Conservation (phyloP, 2,888 invertebrate species). For the Trisateles emortualis region DNA sequence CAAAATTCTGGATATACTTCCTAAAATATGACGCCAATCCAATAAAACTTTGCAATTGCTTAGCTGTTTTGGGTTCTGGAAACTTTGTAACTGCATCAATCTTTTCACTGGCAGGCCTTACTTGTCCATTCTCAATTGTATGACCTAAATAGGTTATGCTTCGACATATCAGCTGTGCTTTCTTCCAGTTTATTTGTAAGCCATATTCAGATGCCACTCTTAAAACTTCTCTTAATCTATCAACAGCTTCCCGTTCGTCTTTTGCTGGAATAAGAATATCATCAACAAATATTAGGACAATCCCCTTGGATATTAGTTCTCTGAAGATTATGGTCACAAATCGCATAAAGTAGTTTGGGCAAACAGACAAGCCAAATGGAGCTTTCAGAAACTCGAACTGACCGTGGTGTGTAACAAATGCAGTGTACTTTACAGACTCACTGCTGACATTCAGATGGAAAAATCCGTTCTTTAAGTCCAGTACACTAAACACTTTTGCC, state of each 20-base stretch:
- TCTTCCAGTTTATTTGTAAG: slow-evolving; percentile 24
- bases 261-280: slow-evolving; percentile 26
- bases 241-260: slow-evolving; percentile 19
- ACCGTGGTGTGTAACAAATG: slow-evolving; percentile 61
- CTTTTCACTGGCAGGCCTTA: slow-evolving; percentile 17
- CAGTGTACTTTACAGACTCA: slow-evolving; percentile 53
- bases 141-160: slow-evolving; percentile 40
- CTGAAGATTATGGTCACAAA: slow-evolving; percentile 52
- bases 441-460: slow-evolving; percentile 57
- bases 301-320: slow-evolving; percentile 33
- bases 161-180: background rate
- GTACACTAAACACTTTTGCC: slow-evolving; percentile 32
- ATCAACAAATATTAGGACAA: slow-evolving; percentile 31
- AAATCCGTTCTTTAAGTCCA: slow-evolving; percentile 60
- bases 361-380: slow-evolving; percentile 66
- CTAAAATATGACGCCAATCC: slow-evolving; percentile 36
- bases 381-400: slow-evolving; percentile 65
- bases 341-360: slow-evolving; percentile 58
- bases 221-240: slow-evolving; percentile 22
- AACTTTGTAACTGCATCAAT: background rate
- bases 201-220: slow-evolving; percentile 23
- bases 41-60: slow-evolving; percentile 34
- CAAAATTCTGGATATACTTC: slow-evolving; percentile 44
- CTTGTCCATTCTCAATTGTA: slow-evolving; percentile 19
- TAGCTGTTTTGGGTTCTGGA: slow-evolving; percentile 24